A percentile compares a stretch with the other conserved stretches of the same genome.
Conservation (phyloP, 2,113 vertebrate genomes). For the Sturnira hondurensis region DNA sequence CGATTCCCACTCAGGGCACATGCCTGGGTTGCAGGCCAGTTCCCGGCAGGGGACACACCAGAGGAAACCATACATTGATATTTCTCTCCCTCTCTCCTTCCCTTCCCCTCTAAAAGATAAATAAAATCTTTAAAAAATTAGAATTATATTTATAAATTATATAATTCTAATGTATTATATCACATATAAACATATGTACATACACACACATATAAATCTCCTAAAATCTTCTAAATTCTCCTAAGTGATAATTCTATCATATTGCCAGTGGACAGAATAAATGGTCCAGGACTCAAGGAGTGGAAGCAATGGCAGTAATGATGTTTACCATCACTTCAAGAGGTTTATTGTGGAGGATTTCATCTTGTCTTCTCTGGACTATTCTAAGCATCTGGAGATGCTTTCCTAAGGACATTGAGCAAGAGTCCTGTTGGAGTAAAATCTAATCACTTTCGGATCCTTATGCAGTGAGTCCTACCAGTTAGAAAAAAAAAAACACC, state of each 20-base stretch:
- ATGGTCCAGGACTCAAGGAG: neutral
- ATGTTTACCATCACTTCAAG: accelerated
- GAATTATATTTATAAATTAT: neutral
- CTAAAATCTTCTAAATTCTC: neutral
- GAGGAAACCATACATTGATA: no score
- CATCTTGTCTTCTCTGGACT: neutral
- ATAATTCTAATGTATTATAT: neutral
- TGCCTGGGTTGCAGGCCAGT: no score
- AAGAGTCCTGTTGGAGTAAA: neutral
- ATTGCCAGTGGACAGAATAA: neutral
- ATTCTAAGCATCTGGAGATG: neutral
- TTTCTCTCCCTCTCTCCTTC: no score
- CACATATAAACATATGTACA: neutral
- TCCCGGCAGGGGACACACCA: no score
- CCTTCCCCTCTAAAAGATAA: no score
- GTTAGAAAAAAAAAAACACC: neutral
- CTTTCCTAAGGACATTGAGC: neutral
- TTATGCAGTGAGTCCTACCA: neutral
- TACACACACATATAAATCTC: neutral
- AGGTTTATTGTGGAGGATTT: neutral
- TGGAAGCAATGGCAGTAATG: neutral
- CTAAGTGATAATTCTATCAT: neutral
- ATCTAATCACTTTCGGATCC: neutral
- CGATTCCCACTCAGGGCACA: no score
- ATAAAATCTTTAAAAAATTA: no score